Evolutionary conservation across 2,888 invertebrate species (phyloP), one percentile per base, ranked within the genome.

Genomic region (Harmothoe impar): DNA sequence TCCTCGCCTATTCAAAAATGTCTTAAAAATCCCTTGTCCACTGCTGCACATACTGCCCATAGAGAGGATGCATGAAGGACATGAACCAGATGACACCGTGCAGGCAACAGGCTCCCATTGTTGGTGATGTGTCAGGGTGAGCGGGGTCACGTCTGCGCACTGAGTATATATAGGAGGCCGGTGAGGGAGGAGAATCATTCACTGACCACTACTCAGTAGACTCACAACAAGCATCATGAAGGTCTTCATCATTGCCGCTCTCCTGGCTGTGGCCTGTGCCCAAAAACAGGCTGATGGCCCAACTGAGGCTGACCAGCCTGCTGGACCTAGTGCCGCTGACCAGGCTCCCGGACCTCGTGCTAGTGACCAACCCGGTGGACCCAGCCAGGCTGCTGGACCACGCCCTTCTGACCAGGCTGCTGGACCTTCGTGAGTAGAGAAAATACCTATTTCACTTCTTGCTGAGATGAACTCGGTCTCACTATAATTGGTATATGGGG

Each of bases 161-260:
- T n/a, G n/a, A 15, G 20, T 62, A 62, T 62, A 62, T n/a, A 62
- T 3, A 20, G 20, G 20, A 15, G 62, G 7, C 43, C 43, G 3
- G 43, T 43, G 62, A 62, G 62, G 62, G 3, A n/a, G 62, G 62
- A n/a, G 12, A 62, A 62, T 3, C n/a, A 62, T 62, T 78, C 78
- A 78, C 3, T 62, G 23, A 15, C 5, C 72, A n/a, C 15, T 15
- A 31, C 15, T 15, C 29, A 33, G 20, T 35, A 51, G 3, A 84
- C 43, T 33, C n/a, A 51, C 84, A 62, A 3, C 54, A 52, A 84
- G n/a, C 84, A 84, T 43, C 43, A 51, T 51, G 23, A 84, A 84
- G 84, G 43, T 84, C n/a, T n/a, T 84, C 43, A 23, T 84, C 51
- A 35, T 84, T 35, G 84, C 84, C n/a, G 33, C 84, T 84, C 35